Conservation (phyloP, 2,797 vertebrate species). For the Sternotherus odoratus region DNA sequence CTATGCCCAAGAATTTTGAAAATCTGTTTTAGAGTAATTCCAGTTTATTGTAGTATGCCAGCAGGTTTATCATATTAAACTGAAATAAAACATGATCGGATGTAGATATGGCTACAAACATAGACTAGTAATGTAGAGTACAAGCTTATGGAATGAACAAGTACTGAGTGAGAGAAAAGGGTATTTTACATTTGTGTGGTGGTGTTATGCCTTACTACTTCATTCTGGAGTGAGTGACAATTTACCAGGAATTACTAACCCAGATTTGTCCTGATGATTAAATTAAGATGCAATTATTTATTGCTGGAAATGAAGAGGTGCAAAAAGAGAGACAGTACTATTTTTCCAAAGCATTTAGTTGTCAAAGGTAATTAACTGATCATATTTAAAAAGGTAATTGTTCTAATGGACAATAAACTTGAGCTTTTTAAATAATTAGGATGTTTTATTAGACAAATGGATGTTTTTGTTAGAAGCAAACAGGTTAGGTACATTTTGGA, state of each 20-base stretch:
- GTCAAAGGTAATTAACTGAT: background rate
- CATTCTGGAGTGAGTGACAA: background rate
- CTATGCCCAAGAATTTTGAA: background rate
- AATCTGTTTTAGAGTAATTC: background rate
- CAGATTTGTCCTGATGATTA: background rate
- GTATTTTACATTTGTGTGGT: background rate
- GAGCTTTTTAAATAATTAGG: background rate
- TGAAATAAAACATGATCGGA: background rate
- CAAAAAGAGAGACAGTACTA: background rate
- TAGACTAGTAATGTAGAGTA: background rate
- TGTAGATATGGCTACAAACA: background rate
- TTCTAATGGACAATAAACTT: background rate
- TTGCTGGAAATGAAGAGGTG: background rate
- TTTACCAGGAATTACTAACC: background rate
- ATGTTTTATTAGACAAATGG: background rate
- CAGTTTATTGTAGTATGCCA: background rate
- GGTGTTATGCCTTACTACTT: background rate
- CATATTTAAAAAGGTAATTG: background rate
- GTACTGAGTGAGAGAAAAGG: background rate
- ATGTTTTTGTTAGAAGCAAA: background rate
- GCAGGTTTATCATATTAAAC: background rate
- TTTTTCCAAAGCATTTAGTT: background rate
- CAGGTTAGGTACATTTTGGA: background rate
- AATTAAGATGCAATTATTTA: background rate
- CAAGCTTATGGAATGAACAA: background rate